A percentile compares a stretch with the other conserved stretches of the same genome.
Conservation (phyloP, 2,113 vertebrate genomes). For the Dolichotis patagonum region DNA sequence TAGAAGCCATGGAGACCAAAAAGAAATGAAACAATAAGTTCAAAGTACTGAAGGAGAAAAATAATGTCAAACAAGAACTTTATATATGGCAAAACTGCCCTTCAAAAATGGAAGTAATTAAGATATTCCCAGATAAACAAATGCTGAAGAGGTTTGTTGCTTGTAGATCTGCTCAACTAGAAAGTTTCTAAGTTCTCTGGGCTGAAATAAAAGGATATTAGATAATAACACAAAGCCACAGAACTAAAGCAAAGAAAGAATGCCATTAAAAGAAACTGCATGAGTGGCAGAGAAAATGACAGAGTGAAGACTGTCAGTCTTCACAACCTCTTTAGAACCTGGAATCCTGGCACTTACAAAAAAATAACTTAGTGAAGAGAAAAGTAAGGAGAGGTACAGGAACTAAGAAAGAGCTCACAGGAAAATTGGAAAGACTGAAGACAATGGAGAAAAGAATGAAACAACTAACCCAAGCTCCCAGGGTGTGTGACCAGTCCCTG, state of each 20-base stretch:
- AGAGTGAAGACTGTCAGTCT: neutral
- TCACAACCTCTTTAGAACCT: neutral
- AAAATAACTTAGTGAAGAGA: neutral
- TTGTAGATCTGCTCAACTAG: neutral
- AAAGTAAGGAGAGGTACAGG: neutral
- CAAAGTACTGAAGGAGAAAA: conserved; percentile 10
- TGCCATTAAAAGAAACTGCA: neutral
- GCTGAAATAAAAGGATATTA: neutral
- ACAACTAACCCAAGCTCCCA: neutral
- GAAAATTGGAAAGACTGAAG: neutral
- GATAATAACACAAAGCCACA: neutral
- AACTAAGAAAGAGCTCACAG: neutral
- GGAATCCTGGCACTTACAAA: neutral
- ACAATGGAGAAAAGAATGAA: neutral
- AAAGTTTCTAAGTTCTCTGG: neutral
- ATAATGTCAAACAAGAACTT: neutral
- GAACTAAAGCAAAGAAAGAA: neutral
- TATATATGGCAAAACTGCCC: neutral
- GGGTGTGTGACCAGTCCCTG: neutral
- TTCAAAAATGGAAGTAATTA: neutral
- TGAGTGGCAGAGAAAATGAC: neutral
- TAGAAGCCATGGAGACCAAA: neutral
- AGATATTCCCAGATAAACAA: neutral
- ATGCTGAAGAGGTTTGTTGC: neutral
- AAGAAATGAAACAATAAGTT: neutral